phyloP scores from a whole-genome alignment of 2,888 invertebrate genomes.

The Hemaris fuciformis region DNA sequence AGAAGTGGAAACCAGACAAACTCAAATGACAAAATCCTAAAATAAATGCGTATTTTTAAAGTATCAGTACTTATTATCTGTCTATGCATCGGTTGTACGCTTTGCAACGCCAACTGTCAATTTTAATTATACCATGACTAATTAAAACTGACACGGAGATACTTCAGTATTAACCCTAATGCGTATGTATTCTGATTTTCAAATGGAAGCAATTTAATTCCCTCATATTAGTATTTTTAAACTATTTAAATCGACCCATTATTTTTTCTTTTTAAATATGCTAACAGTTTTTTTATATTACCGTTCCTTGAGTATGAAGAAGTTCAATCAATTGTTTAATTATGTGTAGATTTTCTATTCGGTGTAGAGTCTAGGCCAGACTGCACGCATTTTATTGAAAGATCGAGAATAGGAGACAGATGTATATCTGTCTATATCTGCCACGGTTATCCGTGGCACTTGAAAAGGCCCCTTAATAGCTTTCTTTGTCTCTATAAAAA shows the following conservation, averaged over 20 bases:
- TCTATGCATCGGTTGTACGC: not conserved
- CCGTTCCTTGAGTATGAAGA: not conserved
- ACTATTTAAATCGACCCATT: not conserved
- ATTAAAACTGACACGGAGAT: not conserved
- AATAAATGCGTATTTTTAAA: not conserved
- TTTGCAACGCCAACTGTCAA: not conserved
- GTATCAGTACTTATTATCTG: not conserved
- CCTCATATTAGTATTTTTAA: not conserved
- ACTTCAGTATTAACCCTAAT: not conserved
- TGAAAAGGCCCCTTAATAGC: too few species aligned
- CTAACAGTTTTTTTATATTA: too few species aligned
- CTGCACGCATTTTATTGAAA: too few species aligned
- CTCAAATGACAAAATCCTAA: not conserved
- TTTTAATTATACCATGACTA: slow-evolving; percentile 12
- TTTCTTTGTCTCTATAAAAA: not conserved
- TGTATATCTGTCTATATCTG: too few species aligned
- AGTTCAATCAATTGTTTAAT: too few species aligned
- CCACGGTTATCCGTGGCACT: too few species aligned
- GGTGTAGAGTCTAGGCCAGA: too few species aligned
- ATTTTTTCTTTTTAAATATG: too few species aligned
- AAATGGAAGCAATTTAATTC: not conserved
- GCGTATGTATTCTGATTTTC: not conserved
- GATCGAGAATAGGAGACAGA: too few species aligned
- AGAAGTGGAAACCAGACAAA: too few species aligned
- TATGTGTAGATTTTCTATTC: too few species aligned